Evolutionary conservation across 1,140 invertebrate genomes (phyloP).

Genomic region (Helicoverpa armigera): DNA sequence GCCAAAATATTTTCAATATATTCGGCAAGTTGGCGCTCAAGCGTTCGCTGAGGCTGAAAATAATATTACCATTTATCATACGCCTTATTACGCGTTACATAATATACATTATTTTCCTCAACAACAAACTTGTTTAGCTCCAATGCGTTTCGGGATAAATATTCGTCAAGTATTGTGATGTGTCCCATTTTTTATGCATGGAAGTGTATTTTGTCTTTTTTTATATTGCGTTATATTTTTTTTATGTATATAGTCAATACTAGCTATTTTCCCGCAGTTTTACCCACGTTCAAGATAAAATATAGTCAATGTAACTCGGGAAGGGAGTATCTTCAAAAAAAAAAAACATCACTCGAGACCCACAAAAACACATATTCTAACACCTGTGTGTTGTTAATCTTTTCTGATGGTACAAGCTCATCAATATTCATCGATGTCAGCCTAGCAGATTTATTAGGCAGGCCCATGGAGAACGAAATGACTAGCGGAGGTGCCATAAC

Average conservation of each 20-base stretch:
- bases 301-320: too few species aligned
- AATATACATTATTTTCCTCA: constrained; percentile 29
- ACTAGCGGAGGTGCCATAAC: too few species aligned
- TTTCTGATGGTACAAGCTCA: constrained; percentile 42
- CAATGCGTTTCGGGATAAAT: too few species aligned
- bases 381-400: constrained; percentile 1
- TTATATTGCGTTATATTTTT: too few species aligned
- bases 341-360: not conserved
- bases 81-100: constrained; percentile 21
- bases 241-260: too few species aligned
- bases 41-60: not conserved
- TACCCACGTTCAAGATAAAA: too few species aligned
- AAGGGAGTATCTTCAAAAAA: too few species aligned
- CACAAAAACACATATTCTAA: not conserved
- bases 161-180: not conserved
- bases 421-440: constrained; percentile 57
- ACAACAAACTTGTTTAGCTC: constrained; percentile 1
- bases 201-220: not conserved
- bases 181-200: not conserved
- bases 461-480: too few species aligned
- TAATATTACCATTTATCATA: constrained; percentile 35
- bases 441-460: constrained; percentile 52
- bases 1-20: not conserved
- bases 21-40: constrained; percentile 21
- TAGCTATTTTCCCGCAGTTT: too few species aligned